These are phyloP conservation scores for Empidonax alnorum DNA, from an alignment of 2,113 vertebrate genomes.

Conservation along the genomic window DNA sequence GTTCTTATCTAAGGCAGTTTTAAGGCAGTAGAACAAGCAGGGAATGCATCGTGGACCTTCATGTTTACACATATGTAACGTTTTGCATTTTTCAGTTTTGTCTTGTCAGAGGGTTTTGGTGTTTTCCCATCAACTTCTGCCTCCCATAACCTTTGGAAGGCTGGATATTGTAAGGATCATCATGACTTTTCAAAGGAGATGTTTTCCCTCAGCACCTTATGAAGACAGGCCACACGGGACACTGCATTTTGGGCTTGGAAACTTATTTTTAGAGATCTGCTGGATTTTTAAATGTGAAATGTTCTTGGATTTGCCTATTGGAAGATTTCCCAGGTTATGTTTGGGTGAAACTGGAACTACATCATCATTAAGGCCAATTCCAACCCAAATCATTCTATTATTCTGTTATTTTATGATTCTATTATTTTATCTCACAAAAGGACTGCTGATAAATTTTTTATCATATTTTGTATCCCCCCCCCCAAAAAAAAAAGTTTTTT, in stretches of 20 bases:
- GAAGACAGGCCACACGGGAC: neutral
- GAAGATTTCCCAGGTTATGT: neutral
- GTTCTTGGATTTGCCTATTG: neutral
- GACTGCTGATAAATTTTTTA: neutral
- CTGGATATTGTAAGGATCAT: neutral
- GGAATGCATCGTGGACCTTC: neutral
- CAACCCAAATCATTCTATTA: neutral
- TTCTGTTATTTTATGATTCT: neutral
- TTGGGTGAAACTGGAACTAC: neutral
- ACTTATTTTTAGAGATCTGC: neutral
- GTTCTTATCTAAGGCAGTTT: neutral
- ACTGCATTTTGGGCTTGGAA: neutral
- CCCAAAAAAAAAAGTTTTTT: neutral
- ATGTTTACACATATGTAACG: fast-evolving
- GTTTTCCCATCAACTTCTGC: neutral
- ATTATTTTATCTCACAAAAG: neutral
- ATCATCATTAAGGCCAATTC: too few species aligned
- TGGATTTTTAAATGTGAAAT: neutral
- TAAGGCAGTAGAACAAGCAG: neutral
- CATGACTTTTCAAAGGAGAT: neutral
- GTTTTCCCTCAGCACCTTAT: neutral
- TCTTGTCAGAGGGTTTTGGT: fast-evolving
- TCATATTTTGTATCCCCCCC: neutral
- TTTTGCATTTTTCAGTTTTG: neutral
- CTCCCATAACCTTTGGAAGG: neutral